Percentiles rank a stretch among this genome's conserved stretches.
Evolutionary conservation across 2,797 vertebrate genomes (phyloP).

Genomic region (Phataginus tricuspis): DNA sequence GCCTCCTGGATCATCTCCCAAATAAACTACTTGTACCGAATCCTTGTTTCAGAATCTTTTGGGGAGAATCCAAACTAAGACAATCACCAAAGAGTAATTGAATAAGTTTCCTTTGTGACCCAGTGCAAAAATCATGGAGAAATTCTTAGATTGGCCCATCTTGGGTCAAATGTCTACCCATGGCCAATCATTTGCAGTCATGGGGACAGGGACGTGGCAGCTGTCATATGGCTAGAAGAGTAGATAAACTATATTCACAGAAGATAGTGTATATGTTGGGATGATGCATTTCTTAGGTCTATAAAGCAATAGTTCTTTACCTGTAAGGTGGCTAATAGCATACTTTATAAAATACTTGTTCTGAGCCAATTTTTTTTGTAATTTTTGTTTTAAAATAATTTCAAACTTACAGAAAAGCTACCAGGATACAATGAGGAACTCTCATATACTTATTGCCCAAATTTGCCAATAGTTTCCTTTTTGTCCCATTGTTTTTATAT

Average conservation of each 20-base stretch:
- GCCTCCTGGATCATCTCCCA: neutral
- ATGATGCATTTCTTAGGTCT: neutral
- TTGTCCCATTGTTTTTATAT: neutral
- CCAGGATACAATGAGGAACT: neutral
- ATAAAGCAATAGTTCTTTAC: neutral
- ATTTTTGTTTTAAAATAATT: constrained; percentile 49
- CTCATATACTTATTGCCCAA: neutral
- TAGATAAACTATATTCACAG: neutral
- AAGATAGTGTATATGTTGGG: neutral
- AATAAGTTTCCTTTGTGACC: neutral
- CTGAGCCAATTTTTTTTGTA: neutral
- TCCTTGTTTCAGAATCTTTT: neutral
- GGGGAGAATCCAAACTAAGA: neutral
- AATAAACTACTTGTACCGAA: neutral
- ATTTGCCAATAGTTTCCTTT: neutral
- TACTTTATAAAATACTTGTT: neutral
- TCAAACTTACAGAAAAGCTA: constrained; percentile 4
- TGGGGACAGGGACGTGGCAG: neutral
- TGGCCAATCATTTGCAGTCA: neutral
- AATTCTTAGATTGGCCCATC: neutral
- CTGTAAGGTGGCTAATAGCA: neutral
- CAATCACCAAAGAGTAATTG: neutral
- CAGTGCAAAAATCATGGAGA: neutral
- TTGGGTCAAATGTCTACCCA: neutral
- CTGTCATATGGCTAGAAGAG: neutral